These are phyloP conservation scores for Dendropsophus ebraccatus DNA, from an alignment of 2,113 vertebrate genomes.

Conservation along the genomic window DNA sequence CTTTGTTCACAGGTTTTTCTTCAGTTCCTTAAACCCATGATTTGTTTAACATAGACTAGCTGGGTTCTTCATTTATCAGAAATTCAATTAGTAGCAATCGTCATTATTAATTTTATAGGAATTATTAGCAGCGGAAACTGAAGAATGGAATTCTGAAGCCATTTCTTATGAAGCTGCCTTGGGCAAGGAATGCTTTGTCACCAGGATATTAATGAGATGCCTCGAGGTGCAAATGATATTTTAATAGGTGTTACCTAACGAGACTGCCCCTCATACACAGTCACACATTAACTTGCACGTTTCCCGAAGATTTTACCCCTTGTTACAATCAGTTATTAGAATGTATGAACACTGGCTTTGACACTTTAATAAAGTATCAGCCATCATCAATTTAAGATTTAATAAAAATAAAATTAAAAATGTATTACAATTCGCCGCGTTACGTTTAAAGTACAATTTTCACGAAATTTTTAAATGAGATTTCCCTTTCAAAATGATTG, in stretches of 20 bases:
- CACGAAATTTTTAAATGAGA: slow-evolving; percentile 48
- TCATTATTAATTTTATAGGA: slow-evolving; percentile 79
- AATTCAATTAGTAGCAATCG: slow-evolving; percentile 76
- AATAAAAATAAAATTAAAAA: slow-evolving; percentile 81
- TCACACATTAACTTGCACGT: slow-evolving; percentile 65
- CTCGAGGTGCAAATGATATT: slow-evolving; percentile 95
- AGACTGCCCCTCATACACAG: slow-evolving; percentile 73
- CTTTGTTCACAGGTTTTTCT: slow-evolving; percentile 30
- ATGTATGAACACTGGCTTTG: slow-evolving; percentile 77
- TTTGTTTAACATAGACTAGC: slow-evolving; percentile 55
- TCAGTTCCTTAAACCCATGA: slow-evolving; percentile 51
- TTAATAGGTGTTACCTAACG: slow-evolving; percentile 97
- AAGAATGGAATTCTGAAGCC: slow-evolving; percentile 74
- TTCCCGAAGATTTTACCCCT: slow-evolving; percentile 74
- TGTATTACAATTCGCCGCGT: slow-evolving; percentile 71
- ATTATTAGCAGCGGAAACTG: slow-evolving; percentile 72
- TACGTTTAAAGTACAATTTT: slow-evolving; percentile 65
- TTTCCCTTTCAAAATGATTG: slow-evolving; percentile 7
- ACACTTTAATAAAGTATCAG: slow-evolving; percentile 83
- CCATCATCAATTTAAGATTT: slow-evolving; percentile 77
- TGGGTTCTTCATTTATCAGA: slow-evolving; percentile 68
- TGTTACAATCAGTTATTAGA: slow-evolving; percentile 82
- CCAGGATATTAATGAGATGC: slow-evolving; percentile 96
- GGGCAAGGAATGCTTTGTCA: slow-evolving; percentile 83
- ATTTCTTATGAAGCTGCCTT: slow-evolving; percentile 75